Base-by-base conservation (phyloP, 2,888 invertebrate species). In the Labia minor region DNA sequence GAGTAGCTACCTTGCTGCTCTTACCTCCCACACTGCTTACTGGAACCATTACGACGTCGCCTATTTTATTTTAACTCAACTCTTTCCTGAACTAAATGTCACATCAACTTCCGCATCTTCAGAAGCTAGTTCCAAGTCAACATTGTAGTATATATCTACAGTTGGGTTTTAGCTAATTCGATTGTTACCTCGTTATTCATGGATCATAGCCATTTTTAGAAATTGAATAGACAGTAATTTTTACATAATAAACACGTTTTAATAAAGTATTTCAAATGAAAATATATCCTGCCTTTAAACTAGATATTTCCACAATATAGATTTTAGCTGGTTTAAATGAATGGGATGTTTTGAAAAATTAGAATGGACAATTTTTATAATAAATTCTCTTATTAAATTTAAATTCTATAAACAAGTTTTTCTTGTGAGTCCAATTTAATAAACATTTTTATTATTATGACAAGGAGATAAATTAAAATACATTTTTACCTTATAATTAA, bases 31-130 rank as follows among this genome's bases (percentile, higher is more conserved):
- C 74, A 85, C 85, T 0, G 80, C 81, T 26, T 86, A 86, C 75
- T 86, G 86, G 86, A 80, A 77, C 71, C 84, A 83, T 72, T 81
- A 81, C 66, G 86, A 86, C 72, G 81, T 85, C 37, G 85, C 85
- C 18, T 82, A 81, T 75, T 86, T 86, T 75, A 79, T 86, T 67
- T 76, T 85, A 65, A 81, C 80, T 14, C 77, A 78, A 72, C 75
- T 81, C 14, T 80, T 80, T 68, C 80, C 80, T n/a, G 77, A 79
- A 66, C 71, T 80, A 70, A 80, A 80, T 70, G 61, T 8, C 11
- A 63, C 18, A 18, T 33, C 11, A n/a, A 16, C 64, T 6, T 49
- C 49, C 2, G 14, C 49, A 49, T n/a, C 49, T 4, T 49, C 49
- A n/a, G 49, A 49, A n/a, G 16, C 49, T 49, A 49, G 16, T n/a